These are phyloP conservation scores for Drosophila setosimentum DNA, from an alignment of 2,888 invertebrate species.

Conservation along the genomic window DNA sequence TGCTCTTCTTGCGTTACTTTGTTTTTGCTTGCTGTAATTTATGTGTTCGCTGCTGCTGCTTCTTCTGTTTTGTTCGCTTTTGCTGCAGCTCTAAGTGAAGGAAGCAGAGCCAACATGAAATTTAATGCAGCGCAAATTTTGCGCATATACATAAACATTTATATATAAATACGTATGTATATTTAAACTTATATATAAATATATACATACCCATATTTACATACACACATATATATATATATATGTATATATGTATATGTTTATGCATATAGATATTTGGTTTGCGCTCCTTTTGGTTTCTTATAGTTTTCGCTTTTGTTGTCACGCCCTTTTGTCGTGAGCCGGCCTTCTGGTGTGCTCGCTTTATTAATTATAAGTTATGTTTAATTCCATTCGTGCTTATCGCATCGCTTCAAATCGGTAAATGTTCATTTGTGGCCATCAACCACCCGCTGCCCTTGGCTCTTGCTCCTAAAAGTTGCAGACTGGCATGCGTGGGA, in stretches of 20 bases:
- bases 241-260: background rate
- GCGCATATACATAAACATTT: slow-evolving; percentile 35
- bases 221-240: too few relatives aligned
- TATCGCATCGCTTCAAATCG: slow-evolving; percentile 52
- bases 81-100: slow-evolving; percentile 16
- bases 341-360: slow-evolving; percentile 9
- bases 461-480: background rate
- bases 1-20: slow-evolving; percentile 12
- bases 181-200: background rate
- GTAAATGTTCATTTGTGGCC: slow-evolving; percentile 46
- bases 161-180: background rate
- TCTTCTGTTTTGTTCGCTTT: slow-evolving; percentile 15
- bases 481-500: slow-evolving; percentile 60
- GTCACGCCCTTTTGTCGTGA: slow-evolving; percentile 59
- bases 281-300: slow-evolving; percentile 17
- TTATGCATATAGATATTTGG: slow-evolving; percentile 4
- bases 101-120: slow-evolving; percentile 34
- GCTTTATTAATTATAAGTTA: slow-evolving; percentile 76
- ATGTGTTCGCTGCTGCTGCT: slow-evolving; percentile 54
- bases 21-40: slow-evolving; percentile 65
- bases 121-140: slow-evolving; percentile 68
- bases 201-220: slow-evolving; percentile 4
- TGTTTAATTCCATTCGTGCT: slow-evolving; percentile 62
- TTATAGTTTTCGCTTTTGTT: slow-evolving; percentile 17
- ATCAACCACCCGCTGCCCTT: background rate